A percentile compares a stretch with the other conserved stretches of the same genome.
phyloP scores from a whole-genome alignment of 2,113 vertebrate species.

The Xyliphius kryptos region DNA sequence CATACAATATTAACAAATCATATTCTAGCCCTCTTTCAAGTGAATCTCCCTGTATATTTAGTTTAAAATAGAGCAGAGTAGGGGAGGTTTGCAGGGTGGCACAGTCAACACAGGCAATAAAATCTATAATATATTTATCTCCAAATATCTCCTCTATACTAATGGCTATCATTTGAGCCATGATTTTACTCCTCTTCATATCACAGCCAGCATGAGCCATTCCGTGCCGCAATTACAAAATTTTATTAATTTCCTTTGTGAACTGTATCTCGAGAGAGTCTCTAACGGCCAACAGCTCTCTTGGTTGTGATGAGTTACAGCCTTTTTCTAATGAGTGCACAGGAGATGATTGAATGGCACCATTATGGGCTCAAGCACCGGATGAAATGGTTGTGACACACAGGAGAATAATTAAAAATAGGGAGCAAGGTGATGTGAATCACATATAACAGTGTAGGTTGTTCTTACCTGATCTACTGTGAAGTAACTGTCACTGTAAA shows the following conservation, averaged over 20 bases:
- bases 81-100: not conserved
- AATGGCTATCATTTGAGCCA: constrained; percentile 51
- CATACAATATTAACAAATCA: too few relatives aligned
- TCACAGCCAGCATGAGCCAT: constrained; percentile 46
- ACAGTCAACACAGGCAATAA: too few relatives aligned
- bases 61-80: not conserved
- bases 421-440: too few relatives aligned
- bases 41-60: too few relatives aligned
- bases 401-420: too few relatives aligned
- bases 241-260: constrained; percentile 57
- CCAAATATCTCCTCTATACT: constrained; percentile 35
- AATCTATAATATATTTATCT: not conserved
- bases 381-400: too few relatives aligned
- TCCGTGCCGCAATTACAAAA: constrained; percentile 55
- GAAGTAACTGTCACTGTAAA: too few relatives aligned
- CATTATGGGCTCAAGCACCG: too few relatives aligned
- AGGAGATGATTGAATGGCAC: constrained; percentile 33
- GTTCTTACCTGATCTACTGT: too few relatives aligned
- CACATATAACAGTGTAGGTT: too few relatives aligned
- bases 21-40: too few relatives aligned
- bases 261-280: constrained; percentile 52
- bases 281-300: constrained; percentile 29
- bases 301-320: constrained; percentile 42
- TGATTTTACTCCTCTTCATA: constrained; percentile 51
- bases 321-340: constrained; percentile 28